These are phyloP conservation scores for Rissa tridactyla DNA, from an alignment of 2,113 vertebrate species.

Conservation along the genomic window DNA sequence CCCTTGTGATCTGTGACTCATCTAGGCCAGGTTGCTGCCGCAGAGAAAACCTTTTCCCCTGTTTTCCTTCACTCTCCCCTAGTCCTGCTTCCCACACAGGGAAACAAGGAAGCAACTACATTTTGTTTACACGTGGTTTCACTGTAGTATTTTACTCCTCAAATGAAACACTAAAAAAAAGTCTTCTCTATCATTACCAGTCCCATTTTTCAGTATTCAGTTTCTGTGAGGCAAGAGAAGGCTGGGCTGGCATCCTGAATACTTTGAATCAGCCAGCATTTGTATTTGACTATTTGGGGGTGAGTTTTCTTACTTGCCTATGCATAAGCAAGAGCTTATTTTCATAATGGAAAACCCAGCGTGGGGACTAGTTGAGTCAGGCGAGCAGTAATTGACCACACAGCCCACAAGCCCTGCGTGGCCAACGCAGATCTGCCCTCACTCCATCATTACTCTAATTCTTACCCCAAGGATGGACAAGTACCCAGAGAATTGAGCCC, in stretches of 20 bases:
- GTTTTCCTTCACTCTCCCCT: background rate
- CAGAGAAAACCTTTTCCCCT: background rate
- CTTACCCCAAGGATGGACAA: background rate
- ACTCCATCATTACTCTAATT: background rate
- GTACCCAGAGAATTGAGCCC: background rate
- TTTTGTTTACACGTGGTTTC: background rate
- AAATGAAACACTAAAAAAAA: background rate
- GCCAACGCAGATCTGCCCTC: background rate
- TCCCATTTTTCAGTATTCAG: background rate
- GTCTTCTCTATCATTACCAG: background rate
- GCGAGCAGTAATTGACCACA: background rate
- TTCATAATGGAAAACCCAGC: background rate
- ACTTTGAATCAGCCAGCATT: background rate
- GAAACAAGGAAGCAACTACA: background rate
- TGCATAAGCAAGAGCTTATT: background rate
- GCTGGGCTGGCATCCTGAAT: background rate
- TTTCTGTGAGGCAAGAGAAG: background rate
- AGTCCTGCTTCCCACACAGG: background rate
- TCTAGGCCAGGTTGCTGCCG: background rate
- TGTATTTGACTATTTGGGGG: background rate
- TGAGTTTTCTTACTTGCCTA: background rate
- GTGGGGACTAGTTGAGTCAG: too few species aligned
- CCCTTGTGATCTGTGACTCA: slow-evolving; percentile 39
- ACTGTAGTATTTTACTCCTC: background rate
- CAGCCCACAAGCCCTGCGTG: fast-evolving